phyloP scores from a whole-genome alignment of 2,113 vertebrate genomes.

The Pterocles orientalis region DNA sequence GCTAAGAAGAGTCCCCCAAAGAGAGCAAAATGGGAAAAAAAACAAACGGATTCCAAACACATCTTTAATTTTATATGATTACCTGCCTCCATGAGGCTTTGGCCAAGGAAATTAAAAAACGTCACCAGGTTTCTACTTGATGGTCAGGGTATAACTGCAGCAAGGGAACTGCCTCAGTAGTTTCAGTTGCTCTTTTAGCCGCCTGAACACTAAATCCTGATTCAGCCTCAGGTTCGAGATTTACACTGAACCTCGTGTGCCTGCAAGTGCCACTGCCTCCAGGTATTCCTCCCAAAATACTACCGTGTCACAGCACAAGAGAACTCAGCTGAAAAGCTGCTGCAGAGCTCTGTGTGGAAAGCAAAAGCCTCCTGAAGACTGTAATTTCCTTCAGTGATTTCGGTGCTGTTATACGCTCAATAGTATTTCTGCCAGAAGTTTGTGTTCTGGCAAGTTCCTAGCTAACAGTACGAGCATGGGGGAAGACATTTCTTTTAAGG shows the following conservation, averaged over 20 bases:
- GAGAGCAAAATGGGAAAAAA: neutral
- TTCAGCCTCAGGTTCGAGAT: neutral
- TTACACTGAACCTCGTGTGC: neutral
- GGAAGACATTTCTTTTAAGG: neutral
- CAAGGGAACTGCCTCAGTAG: neutral
- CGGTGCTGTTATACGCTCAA: neutral
- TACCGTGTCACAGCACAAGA: neutral
- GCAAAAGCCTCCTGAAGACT: neutral
- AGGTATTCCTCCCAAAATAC: neutral
- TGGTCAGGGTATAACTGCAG: neutral
- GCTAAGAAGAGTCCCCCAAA: neutral
- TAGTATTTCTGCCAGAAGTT: conserved; percentile 21
- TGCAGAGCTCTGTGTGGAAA: neutral
- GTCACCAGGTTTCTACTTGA: neutral
- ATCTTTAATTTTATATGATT: neutral
- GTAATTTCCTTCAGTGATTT: neutral
- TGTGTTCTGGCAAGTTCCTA: neutral
- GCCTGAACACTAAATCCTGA: neutral
- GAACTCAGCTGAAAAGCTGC: neutral
- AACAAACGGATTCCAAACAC: neutral
- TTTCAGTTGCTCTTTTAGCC: neutral
- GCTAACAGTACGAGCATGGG: neutral
- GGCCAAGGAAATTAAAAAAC: neutral
- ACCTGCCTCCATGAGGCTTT: neutral
- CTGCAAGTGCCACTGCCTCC: neutral